These are phyloP conservation scores for Tyria jacobaeae DNA, from an alignment of 2,888 invertebrate species.

Conservation along the genomic window DNA sequence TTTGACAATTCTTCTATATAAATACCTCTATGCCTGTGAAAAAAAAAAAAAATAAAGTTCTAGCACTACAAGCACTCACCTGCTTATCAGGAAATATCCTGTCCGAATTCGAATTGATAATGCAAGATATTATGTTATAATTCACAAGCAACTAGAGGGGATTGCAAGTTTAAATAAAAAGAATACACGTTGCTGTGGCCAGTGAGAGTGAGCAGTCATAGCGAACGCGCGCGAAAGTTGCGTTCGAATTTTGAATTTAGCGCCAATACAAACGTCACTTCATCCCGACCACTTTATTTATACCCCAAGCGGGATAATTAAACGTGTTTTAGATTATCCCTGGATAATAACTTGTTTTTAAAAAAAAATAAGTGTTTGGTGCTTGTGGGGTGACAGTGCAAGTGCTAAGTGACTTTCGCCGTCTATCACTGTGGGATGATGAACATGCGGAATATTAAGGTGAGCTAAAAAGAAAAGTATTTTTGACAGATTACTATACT, in stretches of 20 bases:
- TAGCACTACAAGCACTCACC: background rate
- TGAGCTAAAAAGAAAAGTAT: conserved; percentile 38
- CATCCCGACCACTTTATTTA: conserved; percentile 29
- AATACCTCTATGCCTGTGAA: too few relatives aligned
- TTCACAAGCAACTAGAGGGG: conserved; percentile 74
- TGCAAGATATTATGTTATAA: conserved; percentile 71
- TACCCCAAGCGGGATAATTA: conserved; percentile 31
- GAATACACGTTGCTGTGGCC: conserved; percentile 67
- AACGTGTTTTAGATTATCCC: conserved; percentile 37
- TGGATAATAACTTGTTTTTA: conserved; percentile 43
- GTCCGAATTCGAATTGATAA: conserved; percentile 72
- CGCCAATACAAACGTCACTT: conserved; percentile 54
- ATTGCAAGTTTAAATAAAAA: conserved; percentile 78
- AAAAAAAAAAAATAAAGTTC: too few relatives aligned
- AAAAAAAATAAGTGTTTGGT: conserved; percentile 48
- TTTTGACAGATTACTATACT: background rate
- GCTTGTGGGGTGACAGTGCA: conserved; percentile 66
- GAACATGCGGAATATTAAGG: conserved; percentile 75
- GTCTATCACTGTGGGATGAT: conserved; percentile 67
- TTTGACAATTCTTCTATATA: too few relatives aligned
- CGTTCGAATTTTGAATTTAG: conserved; percentile 64
- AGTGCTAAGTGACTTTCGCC: conserved; percentile 78
- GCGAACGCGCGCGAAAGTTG: conserved; percentile 71
- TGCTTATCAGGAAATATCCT: conserved; percentile 32
- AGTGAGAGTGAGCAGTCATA: conserved; percentile 80